Conservation (phyloP, 2,113 vertebrate species). For the Paralichthys olivaceus region DNA sequence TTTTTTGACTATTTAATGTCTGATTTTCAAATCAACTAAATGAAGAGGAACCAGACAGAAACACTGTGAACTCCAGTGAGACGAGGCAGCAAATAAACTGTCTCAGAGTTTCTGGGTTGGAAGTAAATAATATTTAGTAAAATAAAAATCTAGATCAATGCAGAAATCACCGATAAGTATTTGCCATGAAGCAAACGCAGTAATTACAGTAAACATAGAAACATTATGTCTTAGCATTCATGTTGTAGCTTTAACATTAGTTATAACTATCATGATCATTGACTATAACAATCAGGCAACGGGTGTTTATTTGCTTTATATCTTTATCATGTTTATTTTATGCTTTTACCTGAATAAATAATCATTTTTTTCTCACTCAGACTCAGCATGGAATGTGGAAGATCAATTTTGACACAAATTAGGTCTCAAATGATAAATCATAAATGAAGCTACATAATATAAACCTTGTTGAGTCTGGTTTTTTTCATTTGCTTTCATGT, state of each 20-base stretch:
- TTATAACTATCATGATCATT: neutral
- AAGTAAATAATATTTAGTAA: no score
- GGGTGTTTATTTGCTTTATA: no score
- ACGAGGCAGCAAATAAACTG: neutral
- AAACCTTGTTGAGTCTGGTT: slow-evolving; percentile 1
- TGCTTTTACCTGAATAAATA: neutral
- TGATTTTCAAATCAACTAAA: neutral
- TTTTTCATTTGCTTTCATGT: slow-evolving; percentile 27
- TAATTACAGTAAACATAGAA: neutral
- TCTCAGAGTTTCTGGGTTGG: no score
- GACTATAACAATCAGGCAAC: no score
- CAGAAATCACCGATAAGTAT: no score
- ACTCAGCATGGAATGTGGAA: neutral
- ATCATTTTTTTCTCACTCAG: neutral
- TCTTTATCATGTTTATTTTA: no score
- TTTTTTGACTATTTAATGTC: neutral
- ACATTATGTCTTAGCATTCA: neutral
- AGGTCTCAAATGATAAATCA: neutral
- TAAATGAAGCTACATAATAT: neutral
- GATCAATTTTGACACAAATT: neutral
- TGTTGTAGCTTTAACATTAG: neutral
- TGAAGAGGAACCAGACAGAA: slow-evolving; percentile 6
- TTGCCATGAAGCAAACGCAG: neutral
- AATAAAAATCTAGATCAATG: no score
- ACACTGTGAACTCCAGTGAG: slow-evolving; percentile 1